Evolutionary conservation across 2,113 vertebrate genomes (phyloP).

Genomic region (Megaceryle torquata): DNA sequence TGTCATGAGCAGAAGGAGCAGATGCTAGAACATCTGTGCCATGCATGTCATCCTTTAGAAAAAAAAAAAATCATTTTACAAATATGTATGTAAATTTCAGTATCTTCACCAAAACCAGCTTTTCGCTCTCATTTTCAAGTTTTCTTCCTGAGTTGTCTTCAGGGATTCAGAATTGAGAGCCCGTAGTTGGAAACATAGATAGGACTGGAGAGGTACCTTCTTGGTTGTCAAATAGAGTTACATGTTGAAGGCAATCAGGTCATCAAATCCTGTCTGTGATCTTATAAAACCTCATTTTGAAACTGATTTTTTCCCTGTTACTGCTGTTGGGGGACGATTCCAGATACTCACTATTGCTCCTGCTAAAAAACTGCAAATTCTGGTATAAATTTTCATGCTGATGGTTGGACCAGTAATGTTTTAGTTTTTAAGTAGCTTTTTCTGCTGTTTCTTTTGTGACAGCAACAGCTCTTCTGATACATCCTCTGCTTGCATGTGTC

Average conservation of each 20-base stretch:
- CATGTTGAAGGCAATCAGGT: not conserved
- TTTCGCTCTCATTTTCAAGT: not conserved
- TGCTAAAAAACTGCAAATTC: not conserved
- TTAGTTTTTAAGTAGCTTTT: not conserved
- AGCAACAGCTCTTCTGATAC: not conserved
- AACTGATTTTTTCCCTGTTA: not conserved
- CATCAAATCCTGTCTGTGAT: not conserved
- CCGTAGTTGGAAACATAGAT: rapidly evolving
- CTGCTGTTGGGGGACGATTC: not conserved
- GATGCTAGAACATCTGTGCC: not conserved
- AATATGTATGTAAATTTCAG: not conserved
- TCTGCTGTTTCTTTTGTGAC: not conserved
- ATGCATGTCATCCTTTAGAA: not conserved
- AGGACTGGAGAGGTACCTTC: not conserved
- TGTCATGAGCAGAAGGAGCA: not conserved
- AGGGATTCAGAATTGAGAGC: not conserved
- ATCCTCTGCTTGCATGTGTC: rapidly evolving
- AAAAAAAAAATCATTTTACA: not conserved
- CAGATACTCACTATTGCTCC: not conserved
- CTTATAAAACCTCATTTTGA: not conserved
- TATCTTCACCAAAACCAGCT: not conserved
- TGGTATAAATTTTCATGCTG: not conserved
- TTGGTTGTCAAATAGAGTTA: not conserved
- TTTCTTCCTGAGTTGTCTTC: not conserved
- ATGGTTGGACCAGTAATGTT: not conserved